phyloP scores from a whole-genome alignment of 2,113 vertebrate species.

The Larimichthys crocea region DNA sequence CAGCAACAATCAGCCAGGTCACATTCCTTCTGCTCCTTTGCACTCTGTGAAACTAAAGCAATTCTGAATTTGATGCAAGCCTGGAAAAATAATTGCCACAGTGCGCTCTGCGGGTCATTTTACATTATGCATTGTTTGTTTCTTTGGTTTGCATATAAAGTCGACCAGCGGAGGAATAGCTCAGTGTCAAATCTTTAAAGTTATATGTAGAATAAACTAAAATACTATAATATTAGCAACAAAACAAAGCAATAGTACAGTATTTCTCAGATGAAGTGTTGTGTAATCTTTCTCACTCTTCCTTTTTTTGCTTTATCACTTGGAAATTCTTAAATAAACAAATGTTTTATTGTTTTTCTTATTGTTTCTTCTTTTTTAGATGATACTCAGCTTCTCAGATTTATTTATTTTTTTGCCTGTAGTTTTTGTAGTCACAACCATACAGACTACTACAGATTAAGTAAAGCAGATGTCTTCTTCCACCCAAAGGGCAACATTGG shows the following conservation, averaged over 20 bases:
- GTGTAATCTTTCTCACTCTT: conserved; percentile 4
- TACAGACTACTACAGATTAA: conserved; percentile 50
- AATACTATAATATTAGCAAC: neutral
- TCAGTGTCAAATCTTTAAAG: neutral
- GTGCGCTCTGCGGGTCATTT: conserved; percentile 5
- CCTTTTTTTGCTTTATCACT: conserved; percentile 16
- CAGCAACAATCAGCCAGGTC: conserved; percentile 32
- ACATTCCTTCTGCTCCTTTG: conserved; percentile 11
- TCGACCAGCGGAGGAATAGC: neutral
- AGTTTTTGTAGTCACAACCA: conserved; percentile 40
- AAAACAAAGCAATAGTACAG: neutral
- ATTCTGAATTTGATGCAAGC: conserved; percentile 13
- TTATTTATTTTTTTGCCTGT: neutral
- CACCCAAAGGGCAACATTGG: conserved; percentile 43
- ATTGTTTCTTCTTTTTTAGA: conserved; percentile 25
- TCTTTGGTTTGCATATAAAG: conserved; percentile 1
- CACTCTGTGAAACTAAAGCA: conserved; percentile 6
- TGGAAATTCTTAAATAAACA: conserved; percentile 31
- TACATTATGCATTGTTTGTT: conserved; percentile 18
- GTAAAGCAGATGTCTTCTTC: conserved; percentile 57
- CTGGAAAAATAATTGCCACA: neutral
- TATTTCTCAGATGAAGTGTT: neutral
- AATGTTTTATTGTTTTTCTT: conserved; percentile 11
- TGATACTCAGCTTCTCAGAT: conserved; percentile 42
- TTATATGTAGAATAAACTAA: neutral